Percentiles rank a stretch among this genome's conserved stretches.
Evolutionary conservation across 2,888 invertebrate genomes (phyloP).

Genomic region (Gnatocerus cornutus): DNA sequence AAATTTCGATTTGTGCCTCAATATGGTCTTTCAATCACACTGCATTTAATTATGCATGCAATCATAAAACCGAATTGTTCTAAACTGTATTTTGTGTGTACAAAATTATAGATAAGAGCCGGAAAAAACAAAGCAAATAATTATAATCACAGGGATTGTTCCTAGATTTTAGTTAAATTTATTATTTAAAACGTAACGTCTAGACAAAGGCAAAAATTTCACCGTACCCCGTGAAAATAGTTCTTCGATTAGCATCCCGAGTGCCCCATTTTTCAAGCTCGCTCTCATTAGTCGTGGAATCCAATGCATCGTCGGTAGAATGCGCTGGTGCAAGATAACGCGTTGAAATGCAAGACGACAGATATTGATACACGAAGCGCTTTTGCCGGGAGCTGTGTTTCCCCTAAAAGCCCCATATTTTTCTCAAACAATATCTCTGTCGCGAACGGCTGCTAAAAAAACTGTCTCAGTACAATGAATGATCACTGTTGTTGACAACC

Average conservation of each 20-base stretch:
- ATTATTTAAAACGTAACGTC: constrained; percentile 1
- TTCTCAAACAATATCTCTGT: constrained; percentile 56
- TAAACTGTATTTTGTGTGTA: background rate
- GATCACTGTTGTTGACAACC: constrained; percentile 67
- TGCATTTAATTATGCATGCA: constrained; percentile 30
- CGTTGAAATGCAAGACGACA: constrained; percentile 40
- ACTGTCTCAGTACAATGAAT: constrained; percentile 64
- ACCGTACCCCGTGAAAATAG: no score
- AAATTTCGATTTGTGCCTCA: constrained; percentile 22
- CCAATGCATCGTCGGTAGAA: constrained; percentile 21
- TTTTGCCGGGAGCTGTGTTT: constrained; percentile 44
- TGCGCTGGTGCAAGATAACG: constrained; percentile 24
- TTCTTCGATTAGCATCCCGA: background rate
- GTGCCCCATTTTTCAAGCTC: background rate
- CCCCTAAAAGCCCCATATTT: constrained; percentile 55
- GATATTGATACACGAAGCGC: constrained; percentile 49
- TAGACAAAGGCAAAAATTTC: no score
- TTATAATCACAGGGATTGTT: background rate
- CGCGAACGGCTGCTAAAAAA: constrained; percentile 56
- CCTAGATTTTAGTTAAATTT: constrained; percentile 1
- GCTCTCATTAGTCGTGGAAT: constrained; percentile 32
- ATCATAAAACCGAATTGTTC: constrained; percentile 8
- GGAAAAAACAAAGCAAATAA: background rate
- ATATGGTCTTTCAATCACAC: constrained; percentile 22
- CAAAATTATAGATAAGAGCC: no score